Percentiles rank a stretch among this genome's conserved stretches.
These are phyloP conservation scores for Dicycla oo DNA, from an alignment of 2,888 invertebrate genomes.

Conservation along the genomic window DNA sequence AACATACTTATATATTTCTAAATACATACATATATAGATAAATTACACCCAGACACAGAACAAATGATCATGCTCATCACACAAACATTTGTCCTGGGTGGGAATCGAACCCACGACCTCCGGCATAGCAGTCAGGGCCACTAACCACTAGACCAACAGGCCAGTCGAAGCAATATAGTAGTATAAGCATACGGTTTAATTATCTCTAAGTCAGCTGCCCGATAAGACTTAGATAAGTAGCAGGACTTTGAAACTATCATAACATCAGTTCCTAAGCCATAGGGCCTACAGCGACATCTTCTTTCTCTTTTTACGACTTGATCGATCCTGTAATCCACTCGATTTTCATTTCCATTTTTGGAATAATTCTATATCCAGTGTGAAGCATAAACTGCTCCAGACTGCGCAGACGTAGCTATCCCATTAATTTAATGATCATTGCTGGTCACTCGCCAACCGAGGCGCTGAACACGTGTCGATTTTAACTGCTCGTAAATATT, in stretches of 20 bases:
- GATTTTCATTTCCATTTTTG: slow-evolving; percentile 18
- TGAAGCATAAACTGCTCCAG: slow-evolving; percentile 27
- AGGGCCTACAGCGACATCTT: not conserved
- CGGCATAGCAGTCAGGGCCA: too few relatives aligned
- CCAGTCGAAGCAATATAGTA: too few relatives aligned
- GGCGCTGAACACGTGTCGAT: slow-evolving; percentile 56
- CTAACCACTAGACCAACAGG: too few relatives aligned
- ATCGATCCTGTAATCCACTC: not conserved
- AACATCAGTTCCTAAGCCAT: not conserved
- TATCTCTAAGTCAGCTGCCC: slow-evolving; percentile 24
- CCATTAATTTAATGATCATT: slow-evolving; percentile 59
- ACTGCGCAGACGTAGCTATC: slow-evolving; percentile 27
- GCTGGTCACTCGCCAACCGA: slow-evolving; percentile 45
- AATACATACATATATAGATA: too few relatives aligned
- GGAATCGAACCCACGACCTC: too few relatives aligned
- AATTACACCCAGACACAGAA: too few relatives aligned
- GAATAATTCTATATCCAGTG: slow-evolving; percentile 6
- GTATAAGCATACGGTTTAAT: slow-evolving; percentile 28
- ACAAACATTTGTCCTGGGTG: too few relatives aligned
- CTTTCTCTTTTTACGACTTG: not conserved
- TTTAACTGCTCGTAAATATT: slow-evolving; percentile 59
- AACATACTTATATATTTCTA: too few relatives aligned
- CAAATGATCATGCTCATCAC: too few relatives aligned
- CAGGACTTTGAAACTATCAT: slow-evolving; percentile 3
- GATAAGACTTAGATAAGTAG: slow-evolving; percentile 27